Conservation (phyloP, 2,888 invertebrate species). For the Xiphydria camelus region DNA sequence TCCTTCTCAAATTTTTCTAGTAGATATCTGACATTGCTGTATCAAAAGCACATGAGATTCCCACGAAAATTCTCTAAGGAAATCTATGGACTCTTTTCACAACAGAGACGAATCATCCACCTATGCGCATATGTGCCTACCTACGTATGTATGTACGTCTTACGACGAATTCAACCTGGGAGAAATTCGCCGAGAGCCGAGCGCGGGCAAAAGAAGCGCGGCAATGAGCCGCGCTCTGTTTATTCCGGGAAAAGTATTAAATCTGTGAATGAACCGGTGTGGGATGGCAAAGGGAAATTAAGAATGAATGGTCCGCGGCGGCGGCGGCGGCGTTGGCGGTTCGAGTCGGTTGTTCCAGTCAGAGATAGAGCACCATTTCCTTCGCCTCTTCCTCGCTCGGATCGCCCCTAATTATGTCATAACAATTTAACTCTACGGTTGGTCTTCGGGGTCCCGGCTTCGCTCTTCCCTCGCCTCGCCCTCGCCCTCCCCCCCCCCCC, state of each 20-base stretch:
- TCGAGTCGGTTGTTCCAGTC: conserved; percentile 30
- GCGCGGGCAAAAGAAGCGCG: background rate
- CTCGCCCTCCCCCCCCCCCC: background rate
- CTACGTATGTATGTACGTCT: too few relatives aligned
- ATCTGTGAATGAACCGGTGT: conserved; percentile 48
- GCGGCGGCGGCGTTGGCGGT: conserved; percentile 25
- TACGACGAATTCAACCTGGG: too few relatives aligned
- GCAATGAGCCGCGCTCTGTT: too few relatives aligned
- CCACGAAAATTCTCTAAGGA: too few relatives aligned
- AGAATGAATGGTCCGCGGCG: conserved; percentile 47
- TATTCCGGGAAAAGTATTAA: conserved; percentile 44
- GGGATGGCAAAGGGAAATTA: conserved; percentile 37
- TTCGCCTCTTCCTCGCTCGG: conserved; percentile 13
- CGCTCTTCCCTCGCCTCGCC: conserved; percentile 2
- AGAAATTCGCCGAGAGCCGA: too few relatives aligned
- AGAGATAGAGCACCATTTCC: conserved; percentile 8
- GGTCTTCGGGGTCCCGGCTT: conserved; percentile 4
- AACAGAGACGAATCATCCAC: too few relatives aligned
- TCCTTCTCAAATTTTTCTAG: too few relatives aligned
- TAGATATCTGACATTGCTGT: too few relatives aligned
- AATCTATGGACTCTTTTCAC: too few relatives aligned
- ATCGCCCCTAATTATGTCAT: conserved; percentile 55
- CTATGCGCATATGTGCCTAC: too few relatives aligned
- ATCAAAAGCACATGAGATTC: too few relatives aligned
- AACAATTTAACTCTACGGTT: conserved; percentile 47